Evolutionary conservation across 2,113 vertebrate genomes (phyloP).

Genomic region (Craseonycteris thonglongyai): DNA sequence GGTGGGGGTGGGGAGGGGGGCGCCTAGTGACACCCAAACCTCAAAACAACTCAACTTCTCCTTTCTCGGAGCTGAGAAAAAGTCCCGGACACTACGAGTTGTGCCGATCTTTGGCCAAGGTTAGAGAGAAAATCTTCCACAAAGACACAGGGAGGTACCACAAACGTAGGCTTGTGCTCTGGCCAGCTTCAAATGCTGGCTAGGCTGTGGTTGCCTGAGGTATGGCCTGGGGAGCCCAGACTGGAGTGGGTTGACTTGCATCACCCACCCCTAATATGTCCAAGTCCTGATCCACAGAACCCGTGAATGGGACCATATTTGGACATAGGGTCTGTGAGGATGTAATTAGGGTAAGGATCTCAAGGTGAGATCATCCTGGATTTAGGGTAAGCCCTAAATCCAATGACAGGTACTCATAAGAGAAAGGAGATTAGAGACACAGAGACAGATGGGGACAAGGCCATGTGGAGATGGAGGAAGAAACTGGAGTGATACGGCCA

Average conservation of each 20-base stretch:
- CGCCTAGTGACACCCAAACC: conserved; percentile 62
- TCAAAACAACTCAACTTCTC: conserved; percentile 77
- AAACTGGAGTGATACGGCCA: not conserved
- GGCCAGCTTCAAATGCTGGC: not conserved
- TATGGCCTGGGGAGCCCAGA: not conserved
- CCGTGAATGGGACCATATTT: not conserved
- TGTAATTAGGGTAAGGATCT: not conserved
- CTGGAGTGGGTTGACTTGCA: not conserved
- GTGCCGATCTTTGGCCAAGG: not conserved
- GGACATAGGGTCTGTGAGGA: not conserved
- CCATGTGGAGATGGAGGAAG: fast-evolving
- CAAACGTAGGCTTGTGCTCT: not conserved
- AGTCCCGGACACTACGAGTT: conserved; percentile 15
- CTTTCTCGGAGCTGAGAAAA: conserved; percentile 70
- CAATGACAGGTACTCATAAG: not conserved
- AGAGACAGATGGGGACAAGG: not conserved
- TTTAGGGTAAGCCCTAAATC: not conserved
- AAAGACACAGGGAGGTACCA: not conserved
- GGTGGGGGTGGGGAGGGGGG: not conserved
- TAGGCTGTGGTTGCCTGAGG: fast-evolving
- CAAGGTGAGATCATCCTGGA: not conserved
- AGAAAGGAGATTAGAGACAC: not conserved
- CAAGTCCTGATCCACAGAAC: not conserved
- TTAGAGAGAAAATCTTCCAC: not conserved
- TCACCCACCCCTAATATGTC: not conserved